phyloP scores from a whole-genome alignment of 2,113 vertebrate genomes.

The Dicaeum eximium region DNA sequence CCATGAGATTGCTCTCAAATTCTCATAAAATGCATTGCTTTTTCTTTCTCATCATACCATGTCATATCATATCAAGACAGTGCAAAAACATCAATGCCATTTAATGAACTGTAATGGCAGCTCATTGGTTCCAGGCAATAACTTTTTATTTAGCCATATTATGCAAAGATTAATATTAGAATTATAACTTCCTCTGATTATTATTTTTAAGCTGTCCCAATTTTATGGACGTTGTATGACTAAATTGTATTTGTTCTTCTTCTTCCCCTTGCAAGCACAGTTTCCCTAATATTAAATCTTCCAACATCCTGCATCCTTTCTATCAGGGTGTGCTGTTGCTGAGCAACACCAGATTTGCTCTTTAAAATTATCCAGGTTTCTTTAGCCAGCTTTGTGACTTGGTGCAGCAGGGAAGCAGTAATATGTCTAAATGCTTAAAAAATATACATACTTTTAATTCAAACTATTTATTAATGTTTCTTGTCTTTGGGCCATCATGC shows the following conservation, averaged over 20 bases:
- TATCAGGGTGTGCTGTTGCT: slow-evolving; percentile 72
- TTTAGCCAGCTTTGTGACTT: slow-evolving; percentile 62
- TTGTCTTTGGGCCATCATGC: neutral
- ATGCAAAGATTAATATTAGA: slow-evolving; percentile 42
- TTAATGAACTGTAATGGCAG: neutral
- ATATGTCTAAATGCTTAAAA: slow-evolving; percentile 41
- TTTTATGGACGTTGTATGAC: slow-evolving; percentile 7
- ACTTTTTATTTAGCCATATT: slow-evolving; percentile 37
- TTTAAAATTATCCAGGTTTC: slow-evolving; percentile 70
- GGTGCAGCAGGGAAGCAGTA: slow-evolving; percentile 34
- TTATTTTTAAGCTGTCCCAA: slow-evolving; percentile 45
- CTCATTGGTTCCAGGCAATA: slow-evolving; percentile 16
- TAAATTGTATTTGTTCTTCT: slow-evolving; percentile 59
- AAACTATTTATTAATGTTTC: slow-evolving; percentile 6
- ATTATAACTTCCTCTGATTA: slow-evolving; percentile 36
- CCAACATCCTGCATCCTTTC: slow-evolving; percentile 62
- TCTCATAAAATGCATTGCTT: neutral
- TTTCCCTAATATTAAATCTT: slow-evolving; percentile 69
- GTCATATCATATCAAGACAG: neutral
- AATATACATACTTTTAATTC: neutral
- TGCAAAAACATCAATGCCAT: slow-evolving; percentile 24
- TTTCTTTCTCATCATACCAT: neutral
- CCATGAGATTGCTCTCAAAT: neutral
- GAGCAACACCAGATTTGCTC: slow-evolving; percentile 73
- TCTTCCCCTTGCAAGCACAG: slow-evolving; percentile 33